Conservation (phyloP, 2,888 invertebrate species). For the Acrocyrtus sp. region DNA sequence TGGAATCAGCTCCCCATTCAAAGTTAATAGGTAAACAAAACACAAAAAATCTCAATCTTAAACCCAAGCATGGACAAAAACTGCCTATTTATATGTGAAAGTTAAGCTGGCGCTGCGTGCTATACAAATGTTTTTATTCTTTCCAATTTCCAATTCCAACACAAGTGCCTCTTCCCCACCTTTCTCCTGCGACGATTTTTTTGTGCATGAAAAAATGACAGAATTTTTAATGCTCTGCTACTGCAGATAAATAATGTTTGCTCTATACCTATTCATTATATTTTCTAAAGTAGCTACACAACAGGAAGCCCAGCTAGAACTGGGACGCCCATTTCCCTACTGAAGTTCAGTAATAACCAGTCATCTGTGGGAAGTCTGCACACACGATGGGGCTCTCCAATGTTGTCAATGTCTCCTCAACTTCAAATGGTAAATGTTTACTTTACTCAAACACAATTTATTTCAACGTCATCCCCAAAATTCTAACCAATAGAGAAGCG, state of each 20-base stretch:
- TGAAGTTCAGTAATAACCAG: slow-evolving; percentile 62
- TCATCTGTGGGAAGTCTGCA: slow-evolving; percentile 62
- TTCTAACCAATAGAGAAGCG: neutral
- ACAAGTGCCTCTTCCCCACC: too few species aligned
- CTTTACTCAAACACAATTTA: slow-evolving; percentile 45
- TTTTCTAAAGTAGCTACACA: slow-evolving; percentile 48
- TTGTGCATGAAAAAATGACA: too few species aligned
- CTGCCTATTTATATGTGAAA: too few species aligned
- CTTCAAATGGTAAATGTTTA: slow-evolving; percentile 61
- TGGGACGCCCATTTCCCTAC: slow-evolving; percentile 62
- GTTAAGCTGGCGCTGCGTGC: too few species aligned
- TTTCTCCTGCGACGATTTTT: too few species aligned
- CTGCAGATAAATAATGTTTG: slow-evolving; percentile 17
- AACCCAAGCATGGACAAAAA: too few species aligned
- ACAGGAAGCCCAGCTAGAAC: slow-evolving; percentile 62
- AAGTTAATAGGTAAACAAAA: slow-evolving; percentile 59
- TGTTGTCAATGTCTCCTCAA: slow-evolving; percentile 62
- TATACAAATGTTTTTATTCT: too few species aligned
- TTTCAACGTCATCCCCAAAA: neutral
- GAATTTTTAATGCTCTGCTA: too few species aligned
- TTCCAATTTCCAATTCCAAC: too few species aligned
- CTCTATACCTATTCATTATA: neutral
- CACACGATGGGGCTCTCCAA: slow-evolving; percentile 59
- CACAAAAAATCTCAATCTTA: too few species aligned
- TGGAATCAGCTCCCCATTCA: slow-evolving; percentile 61